Conservation (phyloP, 2,888 invertebrate genomes). For the Chaitophorus viminalis region DNA sequence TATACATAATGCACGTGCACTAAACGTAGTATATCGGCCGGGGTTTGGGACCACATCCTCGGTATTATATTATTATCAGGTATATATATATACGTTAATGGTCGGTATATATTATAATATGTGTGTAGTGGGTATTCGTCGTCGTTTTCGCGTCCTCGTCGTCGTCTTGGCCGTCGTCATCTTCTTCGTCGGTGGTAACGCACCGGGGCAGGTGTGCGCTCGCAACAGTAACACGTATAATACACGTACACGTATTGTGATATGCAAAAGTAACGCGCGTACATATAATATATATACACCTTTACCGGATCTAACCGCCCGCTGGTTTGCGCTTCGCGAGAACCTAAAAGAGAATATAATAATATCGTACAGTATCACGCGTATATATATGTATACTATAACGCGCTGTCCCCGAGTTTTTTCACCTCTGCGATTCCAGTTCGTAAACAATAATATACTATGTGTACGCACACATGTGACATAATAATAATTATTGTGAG, state of each 20-base stretch:
- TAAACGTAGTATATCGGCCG: neutral
- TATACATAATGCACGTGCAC: too few relatives aligned
- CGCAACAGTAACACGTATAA: neutral
- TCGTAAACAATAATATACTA: neutral
- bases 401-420: constrained; percentile 12
- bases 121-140: too few relatives aligned
- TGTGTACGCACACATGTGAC: too few relatives aligned
- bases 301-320: constrained; percentile 56
- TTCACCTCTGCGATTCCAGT: constrained; percentile 23
- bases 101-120: too few relatives aligned
- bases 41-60: neutral
- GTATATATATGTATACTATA: too few relatives aligned
- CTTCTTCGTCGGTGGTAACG: constrained; percentile 29
- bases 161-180: neutral
- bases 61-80: neutral
- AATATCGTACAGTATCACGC: too few relatives aligned
- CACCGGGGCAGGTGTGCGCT: constrained; percentile 30
- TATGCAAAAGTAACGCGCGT: neutral
- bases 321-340: constrained; percentile 20
- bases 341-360: constrained; percentile 10
- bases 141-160: neutral
- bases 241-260: neutral
- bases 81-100: too few relatives aligned
- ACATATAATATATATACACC: neutral
- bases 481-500: too few relatives aligned